Conservation (phyloP, 2,797 vertebrate species). For the Melanitta fusca region DNA sequence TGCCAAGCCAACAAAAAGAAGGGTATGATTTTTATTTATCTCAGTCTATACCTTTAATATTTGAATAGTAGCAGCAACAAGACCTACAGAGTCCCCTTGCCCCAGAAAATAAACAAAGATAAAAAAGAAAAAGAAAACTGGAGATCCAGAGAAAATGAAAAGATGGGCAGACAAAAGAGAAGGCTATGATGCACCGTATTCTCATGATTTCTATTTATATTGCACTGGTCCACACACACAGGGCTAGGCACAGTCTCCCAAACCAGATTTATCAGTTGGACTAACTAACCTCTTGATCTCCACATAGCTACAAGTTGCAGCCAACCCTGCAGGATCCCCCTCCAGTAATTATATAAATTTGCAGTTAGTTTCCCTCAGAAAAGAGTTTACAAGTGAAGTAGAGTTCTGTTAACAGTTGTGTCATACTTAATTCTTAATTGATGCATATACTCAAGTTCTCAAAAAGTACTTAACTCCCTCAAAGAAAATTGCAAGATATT, state of each 20-base stretch:
- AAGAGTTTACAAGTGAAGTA: fast-evolving
- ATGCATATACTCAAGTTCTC: neutral
- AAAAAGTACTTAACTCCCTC: neutral
- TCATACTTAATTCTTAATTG: neutral
- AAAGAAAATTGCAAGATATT: neutral
- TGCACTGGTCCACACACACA: neutral
- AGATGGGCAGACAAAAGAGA: neutral
- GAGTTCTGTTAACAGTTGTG: neutral
- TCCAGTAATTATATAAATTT: fast-evolving
- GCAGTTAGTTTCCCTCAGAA: neutral
- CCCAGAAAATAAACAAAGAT: too few species aligned
- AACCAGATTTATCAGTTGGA: neutral
- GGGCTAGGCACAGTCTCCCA: neutral
- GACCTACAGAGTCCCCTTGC: too few species aligned
- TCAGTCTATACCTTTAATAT: neutral
- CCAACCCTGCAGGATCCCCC: neutral
- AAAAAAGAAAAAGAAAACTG: too few species aligned
- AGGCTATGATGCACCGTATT: neutral
- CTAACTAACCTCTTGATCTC: neutral
- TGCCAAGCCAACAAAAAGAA: neutral
- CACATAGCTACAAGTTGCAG: neutral
- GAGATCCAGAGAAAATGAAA: neutral
- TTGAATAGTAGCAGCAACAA: neutral
- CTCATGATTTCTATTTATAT: neutral
- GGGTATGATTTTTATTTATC: neutral